Base-by-base conservation (phyloP, 2,113 vertebrate species). In the Psittacara wagleri region DNA sequence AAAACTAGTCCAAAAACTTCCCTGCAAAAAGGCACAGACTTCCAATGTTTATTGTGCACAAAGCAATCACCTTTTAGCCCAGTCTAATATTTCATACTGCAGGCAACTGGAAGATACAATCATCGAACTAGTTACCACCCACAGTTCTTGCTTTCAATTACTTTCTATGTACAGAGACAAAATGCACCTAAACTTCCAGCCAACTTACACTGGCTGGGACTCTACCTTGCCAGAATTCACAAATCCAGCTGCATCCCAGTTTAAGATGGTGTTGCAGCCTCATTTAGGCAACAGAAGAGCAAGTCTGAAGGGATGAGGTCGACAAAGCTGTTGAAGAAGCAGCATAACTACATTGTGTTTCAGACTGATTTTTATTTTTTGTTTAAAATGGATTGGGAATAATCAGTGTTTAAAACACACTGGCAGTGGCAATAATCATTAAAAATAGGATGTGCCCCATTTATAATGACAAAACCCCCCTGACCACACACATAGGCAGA, bases 1-100 rank as follows among this genome's bases (percentile, higher is more conserved):
- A 88, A 78, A 97, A 74, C 43, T 55, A 83, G 72, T 93, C 90
- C 91, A 95, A 96, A 96, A 96, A 67, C 66, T 51, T 85, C 87
- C 37, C 75, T 92, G 49, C 14, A 48, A 85, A 96, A 73, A 92
- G 48, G 74, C 49, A 88, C 10, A 35, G 27, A 84, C 2, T 94
- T 89, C 28, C 79, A 90, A 90, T 29, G 33, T 41, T 95, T 94
- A 89, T 94, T 87, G 52, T 90, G 86, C 81, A 88, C n/a, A 82
- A 93, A 94, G 11, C 19, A 66, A 74, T 49, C 72, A 52, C 17
- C 20, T 33, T 35, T 63, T 25, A 75, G 44, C 22, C 35, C 39
- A 49, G n/a, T 49, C 81, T 51, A 81, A 59, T 48, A 24, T 67
- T 80, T 89, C 83, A 72, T 70, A 82, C 57, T 81, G 76, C 23